phyloP scores from a whole-genome alignment of 2,888 invertebrate genomes.

The Lithophane semibrunnea region DNA sequence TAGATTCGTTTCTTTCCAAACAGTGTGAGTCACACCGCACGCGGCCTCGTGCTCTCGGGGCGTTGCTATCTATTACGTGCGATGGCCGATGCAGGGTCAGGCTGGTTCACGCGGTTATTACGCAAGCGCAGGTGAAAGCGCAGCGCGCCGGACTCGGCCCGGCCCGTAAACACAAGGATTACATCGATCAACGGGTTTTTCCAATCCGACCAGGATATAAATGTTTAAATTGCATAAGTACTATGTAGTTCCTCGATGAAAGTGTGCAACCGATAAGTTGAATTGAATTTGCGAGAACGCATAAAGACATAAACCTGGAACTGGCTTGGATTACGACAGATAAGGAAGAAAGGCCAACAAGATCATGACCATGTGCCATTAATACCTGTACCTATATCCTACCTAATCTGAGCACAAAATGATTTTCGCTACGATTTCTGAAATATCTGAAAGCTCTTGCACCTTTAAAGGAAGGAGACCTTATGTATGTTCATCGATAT shows the following conservation, averaged over 20 bases:
- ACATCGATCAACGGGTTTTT: slow-evolving; percentile 41
- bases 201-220: slow-evolving; percentile 43
- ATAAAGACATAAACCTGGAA: not conserved
- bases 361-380: slow-evolving; percentile 5
- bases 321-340: slow-evolving; percentile 11
- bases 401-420: not conserved
- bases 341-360: slow-evolving; percentile 17
- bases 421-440: not conserved
- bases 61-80: slow-evolving; percentile 51
- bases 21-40: slow-evolving; percentile 45
- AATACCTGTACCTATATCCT: not conserved
- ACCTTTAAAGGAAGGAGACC: not conserved
- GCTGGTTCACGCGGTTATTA: slow-evolving; percentile 55
- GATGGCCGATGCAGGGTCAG: slow-evolving; percentile 47
- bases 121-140: slow-evolving; percentile 60
- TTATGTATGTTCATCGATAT: too few species aligned
- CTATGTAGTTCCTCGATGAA: not conserved
- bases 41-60: slow-evolving; percentile 21
- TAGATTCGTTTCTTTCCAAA: slow-evolving; percentile 43
- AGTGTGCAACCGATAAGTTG: not conserved
- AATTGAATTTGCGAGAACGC: not conserved
- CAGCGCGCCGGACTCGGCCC: slow-evolving; percentile 13
- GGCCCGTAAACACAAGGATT: slow-evolving; percentile 61
- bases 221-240: not conserved
- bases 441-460: not conserved